Conservation (phyloP, 2,113 vertebrate species). For the Cyanoramphus novaezelandiae region DNA sequence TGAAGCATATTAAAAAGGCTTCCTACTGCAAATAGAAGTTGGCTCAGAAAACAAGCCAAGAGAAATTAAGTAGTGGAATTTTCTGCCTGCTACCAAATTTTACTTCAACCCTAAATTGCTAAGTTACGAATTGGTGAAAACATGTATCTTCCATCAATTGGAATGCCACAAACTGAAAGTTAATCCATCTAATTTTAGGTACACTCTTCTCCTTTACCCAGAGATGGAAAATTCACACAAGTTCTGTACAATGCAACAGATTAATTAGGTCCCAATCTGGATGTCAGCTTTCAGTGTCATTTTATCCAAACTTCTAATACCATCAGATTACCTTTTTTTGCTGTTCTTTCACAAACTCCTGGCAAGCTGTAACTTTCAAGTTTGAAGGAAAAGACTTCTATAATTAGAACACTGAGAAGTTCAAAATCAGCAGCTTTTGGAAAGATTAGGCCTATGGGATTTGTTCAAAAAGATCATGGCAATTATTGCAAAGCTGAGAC, state of each 20-base stretch:
- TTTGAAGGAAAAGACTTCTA: not conserved
- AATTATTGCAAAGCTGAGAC: not conserved
- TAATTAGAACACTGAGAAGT: not conserved
- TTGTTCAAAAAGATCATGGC: not conserved
- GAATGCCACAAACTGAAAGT: not conserved
- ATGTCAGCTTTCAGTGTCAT: not conserved
- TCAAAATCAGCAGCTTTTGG: not conserved
- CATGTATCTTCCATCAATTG: not conserved
- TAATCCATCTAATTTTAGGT: not conserved
- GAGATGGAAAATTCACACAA: not conserved
- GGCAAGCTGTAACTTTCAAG: not conserved
- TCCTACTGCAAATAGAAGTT: not conserved
- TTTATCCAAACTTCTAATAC: not conserved
- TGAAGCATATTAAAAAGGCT: not conserved
- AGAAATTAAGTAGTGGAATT: conserved; percentile 22
- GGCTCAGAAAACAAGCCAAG: not conserved
- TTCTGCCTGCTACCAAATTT: not conserved
- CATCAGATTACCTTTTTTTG: not conserved
- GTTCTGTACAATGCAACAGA: not conserved
- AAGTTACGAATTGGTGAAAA: not conserved
- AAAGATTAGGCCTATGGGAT: not conserved
- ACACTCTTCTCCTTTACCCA: not conserved
- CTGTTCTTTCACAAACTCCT: not conserved
- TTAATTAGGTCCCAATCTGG: not conserved
- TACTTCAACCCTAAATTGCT: not conserved